Evolutionary conservation across 2,888 invertebrate genomes (phyloP).

Genomic region (Conistra vaccinii): DNA sequence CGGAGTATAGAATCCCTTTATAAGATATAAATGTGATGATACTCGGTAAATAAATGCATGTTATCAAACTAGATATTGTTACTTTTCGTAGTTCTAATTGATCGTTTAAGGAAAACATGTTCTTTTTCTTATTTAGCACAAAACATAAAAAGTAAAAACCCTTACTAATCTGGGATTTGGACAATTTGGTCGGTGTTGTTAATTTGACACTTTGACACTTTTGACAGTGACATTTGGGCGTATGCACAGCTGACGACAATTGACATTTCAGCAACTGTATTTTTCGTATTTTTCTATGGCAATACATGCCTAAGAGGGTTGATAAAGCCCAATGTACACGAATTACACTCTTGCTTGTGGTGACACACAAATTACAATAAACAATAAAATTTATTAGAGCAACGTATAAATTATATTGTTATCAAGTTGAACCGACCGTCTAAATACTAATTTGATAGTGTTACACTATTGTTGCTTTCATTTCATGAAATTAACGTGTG

Average conservation of each 20-base stretch:
- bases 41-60: constrained; percentile 92
- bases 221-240: constrained; percentile 9
- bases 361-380: too few relatives aligned
- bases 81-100: constrained; percentile 84
- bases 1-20: constrained; percentile 90
- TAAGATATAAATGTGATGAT: constrained; percentile 90
- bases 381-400: too few relatives aligned
- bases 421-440: too few relatives aligned
- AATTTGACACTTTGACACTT: neutral
- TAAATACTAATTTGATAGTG: too few relatives aligned
- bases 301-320: neutral
- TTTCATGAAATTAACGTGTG: neutral
- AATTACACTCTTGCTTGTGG: too few relatives aligned
- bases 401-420: too few relatives aligned
- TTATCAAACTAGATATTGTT: constrained; percentile 89
- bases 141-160: neutral
- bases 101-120: constrained; percentile 84
- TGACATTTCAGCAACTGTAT: neutral
- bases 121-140: constrained; percentile 22
- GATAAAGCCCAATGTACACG: too few relatives aligned
- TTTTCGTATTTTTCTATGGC: constrained; percentile 1
- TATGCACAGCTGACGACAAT: neutral
- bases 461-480: neutral
- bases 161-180: neutral
- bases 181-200: neutral